Evolutionary conservation across 1,140 invertebrate species (phyloP), one percentile per base, ranked within the genome.

Genomic region (Druon quercuslanigerum): DNA sequence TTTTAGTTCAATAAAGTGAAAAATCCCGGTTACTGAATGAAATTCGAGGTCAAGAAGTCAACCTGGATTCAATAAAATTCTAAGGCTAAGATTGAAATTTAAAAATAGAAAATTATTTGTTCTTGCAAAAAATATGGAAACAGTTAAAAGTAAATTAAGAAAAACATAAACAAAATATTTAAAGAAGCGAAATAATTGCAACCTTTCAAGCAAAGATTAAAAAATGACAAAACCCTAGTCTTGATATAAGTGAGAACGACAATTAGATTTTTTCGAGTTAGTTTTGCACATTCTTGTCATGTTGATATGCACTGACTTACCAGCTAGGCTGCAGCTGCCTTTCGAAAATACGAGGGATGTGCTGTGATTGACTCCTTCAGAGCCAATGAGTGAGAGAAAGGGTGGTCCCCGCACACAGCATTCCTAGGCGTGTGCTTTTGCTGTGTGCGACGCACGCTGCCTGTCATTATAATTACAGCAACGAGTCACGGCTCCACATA

Each of bases 391-490:
- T 84, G 87, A 87, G 86, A 87, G 86, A 87, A 84, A 87, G 83
- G 84, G 86, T 86, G 84, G 85, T 84, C 81, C 83, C 83, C 87
- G 88, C 81, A 88, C 85, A 88, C 86, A 87, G 85, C 87, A 87
- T 88, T 88, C 88, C 88, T 89, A 89, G 87, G 83, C 86, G 87
- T 88, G 88, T 88, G 85, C 83, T 83, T 88, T 88, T 88, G 87
- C 84, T 88, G 87, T 87, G 86, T 87, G 86, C 86, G 86, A 88
- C 86, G 85, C 86, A 86, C 87, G 88, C 87, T 87, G 88, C 88
- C 88, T 89, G 88, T 89, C 84, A 89, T 89, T 89, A 89, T 88
- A 89, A 89, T 89, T 88, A 89, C 87, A 89, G 86, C 87, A 89
- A 89, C 88, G 87, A 88, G 82, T 89, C 88, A 89, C 87, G 86